Evolutionary conservation across 2,888 invertebrate genomes (phyloP).

Genomic region (Cataglyphis cursor): DNA sequence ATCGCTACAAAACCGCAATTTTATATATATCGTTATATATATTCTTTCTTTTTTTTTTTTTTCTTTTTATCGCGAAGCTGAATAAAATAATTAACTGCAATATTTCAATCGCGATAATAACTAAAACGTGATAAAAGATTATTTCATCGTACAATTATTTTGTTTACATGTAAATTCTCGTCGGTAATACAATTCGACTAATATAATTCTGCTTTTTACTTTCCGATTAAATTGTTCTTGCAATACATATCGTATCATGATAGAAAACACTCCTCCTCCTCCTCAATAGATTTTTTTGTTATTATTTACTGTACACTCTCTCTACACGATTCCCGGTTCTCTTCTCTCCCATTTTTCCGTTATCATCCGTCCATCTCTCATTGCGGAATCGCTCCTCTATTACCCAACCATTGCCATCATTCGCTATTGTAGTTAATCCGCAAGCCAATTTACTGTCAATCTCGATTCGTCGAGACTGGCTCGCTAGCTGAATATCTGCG

Average conservation of each 20-base stretch:
- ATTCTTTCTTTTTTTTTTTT: background rate
- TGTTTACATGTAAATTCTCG: constrained; percentile 11
- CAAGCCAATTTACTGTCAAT: constrained; percentile 75
- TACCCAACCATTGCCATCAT: constrained; percentile 59
- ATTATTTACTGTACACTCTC: too few relatives aligned
- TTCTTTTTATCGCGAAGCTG: background rate
- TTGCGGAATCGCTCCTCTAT: constrained; percentile 28
- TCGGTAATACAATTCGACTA: background rate
- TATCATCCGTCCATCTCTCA: constrained; percentile 13
- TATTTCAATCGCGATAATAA: background rate
- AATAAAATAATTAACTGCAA: background rate
- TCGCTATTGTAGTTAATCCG: constrained; percentile 73
- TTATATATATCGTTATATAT: background rate
- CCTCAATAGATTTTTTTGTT: background rate
- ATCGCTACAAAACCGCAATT: background rate
- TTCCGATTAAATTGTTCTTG: constrained; percentile 1
- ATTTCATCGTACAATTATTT: background rate
- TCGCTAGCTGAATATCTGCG: constrained; percentile 64
- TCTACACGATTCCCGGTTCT: background rate
- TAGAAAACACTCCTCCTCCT: background rate
- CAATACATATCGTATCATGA: background rate
- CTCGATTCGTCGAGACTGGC: constrained; percentile 72
- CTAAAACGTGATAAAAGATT: background rate
- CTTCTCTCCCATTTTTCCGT: constrained; percentile 7
- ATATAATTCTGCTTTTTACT: constrained; percentile 1